Percentiles rank a stretch among this genome's conserved stretches.
phyloP scores from a whole-genome alignment of 2,113 vertebrate genomes.

The Nothobranchius kuhntae region DNA sequence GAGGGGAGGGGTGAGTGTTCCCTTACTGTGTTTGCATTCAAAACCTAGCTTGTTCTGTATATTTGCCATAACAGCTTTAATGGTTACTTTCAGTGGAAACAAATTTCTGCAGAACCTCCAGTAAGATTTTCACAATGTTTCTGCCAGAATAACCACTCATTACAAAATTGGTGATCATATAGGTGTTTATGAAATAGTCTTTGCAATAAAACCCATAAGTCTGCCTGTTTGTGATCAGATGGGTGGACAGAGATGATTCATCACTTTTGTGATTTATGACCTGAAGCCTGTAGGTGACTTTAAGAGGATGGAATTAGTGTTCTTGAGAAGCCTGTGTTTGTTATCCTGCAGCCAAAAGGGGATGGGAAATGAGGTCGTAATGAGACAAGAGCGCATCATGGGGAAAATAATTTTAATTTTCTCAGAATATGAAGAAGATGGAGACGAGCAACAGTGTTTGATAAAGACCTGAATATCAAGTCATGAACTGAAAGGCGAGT shows the following conservation, averaged over 20 bases:
- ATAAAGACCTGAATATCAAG: slow-evolving; percentile 34
- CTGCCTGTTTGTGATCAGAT: neutral
- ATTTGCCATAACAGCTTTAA: no score
- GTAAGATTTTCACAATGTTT: no score
- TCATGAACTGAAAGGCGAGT: slow-evolving; percentile 40
- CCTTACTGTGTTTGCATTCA: no score
- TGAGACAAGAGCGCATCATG: slow-evolving; percentile 26
- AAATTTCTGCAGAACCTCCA: no score
- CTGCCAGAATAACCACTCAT: no score
- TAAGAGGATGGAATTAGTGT: slow-evolving; percentile 33
- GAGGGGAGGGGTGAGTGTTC: no score
- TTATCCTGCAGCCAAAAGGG: slow-evolving; percentile 43
- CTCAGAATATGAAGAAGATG: slow-evolving; percentile 31
- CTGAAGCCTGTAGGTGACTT: slow-evolving; percentile 18
- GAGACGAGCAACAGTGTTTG: neutral
- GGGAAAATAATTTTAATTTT: slow-evolving; percentile 63
- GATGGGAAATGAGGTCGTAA: slow-evolving; percentile 37
- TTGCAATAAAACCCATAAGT: no score
- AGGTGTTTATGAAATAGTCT: no score
- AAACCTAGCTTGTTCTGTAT: no score
- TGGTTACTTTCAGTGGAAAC: no score
- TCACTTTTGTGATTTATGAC: neutral
- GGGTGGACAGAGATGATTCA: neutral
- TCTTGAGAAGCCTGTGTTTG: slow-evolving; percentile 51
- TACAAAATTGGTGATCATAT: no score